A percentile compares a stretch with the other conserved stretches of the same genome.
phyloP scores from a whole-genome alignment of 2,888 invertebrate species.

The Fabriciana adippe region DNA sequence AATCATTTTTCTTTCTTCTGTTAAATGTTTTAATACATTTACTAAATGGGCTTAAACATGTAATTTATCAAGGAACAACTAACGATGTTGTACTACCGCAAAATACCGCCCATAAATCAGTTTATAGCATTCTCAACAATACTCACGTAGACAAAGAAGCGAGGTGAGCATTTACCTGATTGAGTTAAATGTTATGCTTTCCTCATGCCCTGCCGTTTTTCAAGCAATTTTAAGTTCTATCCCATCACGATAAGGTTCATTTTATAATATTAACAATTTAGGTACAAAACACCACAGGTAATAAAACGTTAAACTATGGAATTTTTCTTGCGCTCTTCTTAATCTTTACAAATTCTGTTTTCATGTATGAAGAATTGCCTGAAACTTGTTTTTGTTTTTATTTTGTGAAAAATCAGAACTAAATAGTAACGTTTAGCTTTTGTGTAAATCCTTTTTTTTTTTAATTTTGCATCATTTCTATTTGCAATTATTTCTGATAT shows the following conservation, averaged over 20 bases:
- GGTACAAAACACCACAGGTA: constrained; percentile 2
- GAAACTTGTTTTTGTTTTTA: no score
- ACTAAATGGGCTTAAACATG: no score
- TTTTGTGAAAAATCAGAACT: no score
- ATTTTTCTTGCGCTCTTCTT: constrained; percentile 12
- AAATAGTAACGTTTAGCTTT: no score
- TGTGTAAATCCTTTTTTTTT: no score
- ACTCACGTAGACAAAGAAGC: constrained; percentile 36
- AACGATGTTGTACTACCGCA: constrained; percentile 18
- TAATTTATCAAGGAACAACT: neutral
- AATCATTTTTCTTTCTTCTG: neutral
- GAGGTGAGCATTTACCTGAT: constrained; percentile 40
- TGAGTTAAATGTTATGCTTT: constrained; percentile 41
- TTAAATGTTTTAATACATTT: constrained; percentile 9
- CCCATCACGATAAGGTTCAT: neutral
- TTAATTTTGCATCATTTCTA: no score
- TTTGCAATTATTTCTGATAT: no score
- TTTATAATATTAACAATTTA: neutral
- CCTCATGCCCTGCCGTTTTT: constrained; percentile 5
- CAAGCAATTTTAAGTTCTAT: constrained; percentile 16
- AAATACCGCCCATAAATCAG: constrained; percentile 28
- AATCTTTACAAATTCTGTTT: constrained; percentile 16
- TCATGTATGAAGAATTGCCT: neutral
- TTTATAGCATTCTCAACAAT: constrained; percentile 25
- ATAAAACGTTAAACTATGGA: constrained; percentile 19